Base-by-base conservation (phyloP, 2,888 invertebrate genomes). In the Lordiphosa fenestrarum region DNA sequence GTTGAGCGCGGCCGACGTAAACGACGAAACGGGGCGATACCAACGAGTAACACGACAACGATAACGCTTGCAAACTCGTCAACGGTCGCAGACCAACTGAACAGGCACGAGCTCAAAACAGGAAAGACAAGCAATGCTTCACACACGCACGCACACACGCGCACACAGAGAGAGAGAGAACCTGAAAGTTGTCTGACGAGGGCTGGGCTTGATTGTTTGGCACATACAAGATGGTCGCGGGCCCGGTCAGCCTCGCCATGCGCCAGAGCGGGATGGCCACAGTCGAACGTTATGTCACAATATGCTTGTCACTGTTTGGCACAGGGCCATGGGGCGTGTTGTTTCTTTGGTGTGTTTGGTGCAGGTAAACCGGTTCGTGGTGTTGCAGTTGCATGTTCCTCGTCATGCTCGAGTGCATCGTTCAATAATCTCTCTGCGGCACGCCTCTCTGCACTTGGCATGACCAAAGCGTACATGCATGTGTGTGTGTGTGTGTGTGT, bases 11-110 rank as follows among this genome's bases (percentile, higher is more conserved):
- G 44, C 44, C 44, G 44, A 44, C 44, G 44, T 44, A 44, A 44
- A 44, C 33, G 10, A 21, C 40, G 25, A 39, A 39, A 19, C 19
- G 19, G 19, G 19, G 19, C 65, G 64, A 23, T 19, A 19, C 19
- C 19, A 33, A 40, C 38, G 33, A 41, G 48, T 3, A 25, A 25
- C 25, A 25, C 56, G 35, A 42, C 58, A 40, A 56, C 36, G 30
- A 44, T 25, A 47, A 42, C 66, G 62, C 49, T 61, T 52, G 60
- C 66, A 66, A 63, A 42, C 86, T 83, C 88, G 87, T 77, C 88
- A 89, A 89, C 89, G 88, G 89, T 88, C 88, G 85, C 86, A 85
- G 86, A 88, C 88, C 88, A 88, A 89, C 89, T 89, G 87, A 89
- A 75, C 71, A 71, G 60, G 53, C 58, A 71, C 70, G 71, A 71